These are phyloP conservation scores for Vannuccia rotundouncinata DNA, from an alignment of 2,888 invertebrate species.

Conservation along the genomic window DNA sequence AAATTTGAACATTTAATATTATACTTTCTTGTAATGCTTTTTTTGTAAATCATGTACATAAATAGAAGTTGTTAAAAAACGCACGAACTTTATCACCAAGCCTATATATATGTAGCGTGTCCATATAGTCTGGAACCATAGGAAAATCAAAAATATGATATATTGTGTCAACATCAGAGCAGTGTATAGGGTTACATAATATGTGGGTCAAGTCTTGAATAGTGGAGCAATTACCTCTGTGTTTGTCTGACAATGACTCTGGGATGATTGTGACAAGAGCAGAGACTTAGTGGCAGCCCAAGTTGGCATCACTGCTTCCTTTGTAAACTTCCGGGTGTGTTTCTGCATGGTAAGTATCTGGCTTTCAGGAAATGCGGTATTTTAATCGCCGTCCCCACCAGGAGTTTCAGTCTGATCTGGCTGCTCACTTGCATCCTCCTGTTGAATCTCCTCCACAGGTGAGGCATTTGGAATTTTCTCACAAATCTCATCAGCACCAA, in stretches of 20 bases:
- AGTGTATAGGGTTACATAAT: slow-evolving; percentile 37
- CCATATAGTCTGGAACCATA: no score
- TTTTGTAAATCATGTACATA: no score
- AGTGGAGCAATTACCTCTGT: slow-evolving; percentile 37
- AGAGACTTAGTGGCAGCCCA: slow-evolving; percentile 34
- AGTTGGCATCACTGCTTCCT: slow-evolving; percentile 27
- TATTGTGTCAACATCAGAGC: slow-evolving; percentile 36
- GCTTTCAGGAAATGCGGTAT: not conserved
- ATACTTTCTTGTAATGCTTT: no score
- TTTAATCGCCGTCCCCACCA: not conserved
- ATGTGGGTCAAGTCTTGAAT: slow-evolving; percentile 35
- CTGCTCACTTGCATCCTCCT: not conserved
- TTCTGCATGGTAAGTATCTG: not conserved
- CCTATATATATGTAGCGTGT: no score
- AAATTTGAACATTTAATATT: no score
- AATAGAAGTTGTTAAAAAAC: no score
- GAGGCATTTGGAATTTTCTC: not conserved
- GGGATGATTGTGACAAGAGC: not conserved
- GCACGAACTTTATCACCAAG: no score
- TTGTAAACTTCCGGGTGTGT: not conserved
- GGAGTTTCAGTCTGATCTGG: not conserved
- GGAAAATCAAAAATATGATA: no score
- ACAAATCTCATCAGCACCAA: not conserved
- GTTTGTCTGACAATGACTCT: slow-evolving; percentile 17
- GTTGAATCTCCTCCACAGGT: not conserved